A percentile compares a stretch with the other conserved stretches of the same genome.
Conservation (phyloP, 2,797 vertebrate species). For the Xyrichtys novacula region DNA sequence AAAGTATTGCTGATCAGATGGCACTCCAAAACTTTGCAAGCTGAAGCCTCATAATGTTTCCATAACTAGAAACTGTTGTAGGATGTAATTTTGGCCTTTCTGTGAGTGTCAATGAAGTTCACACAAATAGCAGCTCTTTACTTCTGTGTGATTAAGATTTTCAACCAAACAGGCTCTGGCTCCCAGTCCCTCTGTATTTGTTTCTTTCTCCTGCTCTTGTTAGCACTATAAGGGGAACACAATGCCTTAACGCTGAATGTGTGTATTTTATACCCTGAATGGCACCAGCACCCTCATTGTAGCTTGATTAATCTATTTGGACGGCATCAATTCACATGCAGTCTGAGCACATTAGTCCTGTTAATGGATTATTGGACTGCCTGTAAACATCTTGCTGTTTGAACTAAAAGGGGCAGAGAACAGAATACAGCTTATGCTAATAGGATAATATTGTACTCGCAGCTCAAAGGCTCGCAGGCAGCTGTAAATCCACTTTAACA, state of each 20-base stretch:
- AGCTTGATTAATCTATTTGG: slow-evolving; percentile 54
- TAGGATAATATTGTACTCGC: slow-evolving; percentile 62
- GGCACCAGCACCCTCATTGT: slow-evolving; percentile 24
- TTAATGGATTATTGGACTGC: slow-evolving; percentile 67
- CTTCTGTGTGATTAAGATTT: neutral
- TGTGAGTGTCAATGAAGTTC: neutral
- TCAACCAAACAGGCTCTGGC: neutral
- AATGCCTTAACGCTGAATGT: neutral
- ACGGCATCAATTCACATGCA: slow-evolving; percentile 40
- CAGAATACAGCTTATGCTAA: slow-evolving; percentile 69
- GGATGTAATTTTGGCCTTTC: no score
- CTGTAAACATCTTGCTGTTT: slow-evolving; percentile 69
- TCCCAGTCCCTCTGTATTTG: neutral
- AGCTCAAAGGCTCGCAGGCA: slow-evolving; percentile 66
- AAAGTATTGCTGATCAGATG: no score
- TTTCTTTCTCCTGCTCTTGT: neutral
- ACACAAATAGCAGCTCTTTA: neutral
- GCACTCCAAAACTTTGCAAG: no score
- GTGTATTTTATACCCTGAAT: slow-evolving; percentile 24
- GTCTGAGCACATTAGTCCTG: slow-evolving; percentile 63
- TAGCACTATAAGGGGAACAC: neutral
- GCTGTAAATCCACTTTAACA: slow-evolving; percentile 71
- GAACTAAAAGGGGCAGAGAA: slow-evolving; percentile 50
- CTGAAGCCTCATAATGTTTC: no score
- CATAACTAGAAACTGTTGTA: no score